Evolutionary conservation across 2,888 invertebrate genomes (phyloP), one percentile per base, ranked within the genome.

Genomic region (Geotrupes spiniger): DNA sequence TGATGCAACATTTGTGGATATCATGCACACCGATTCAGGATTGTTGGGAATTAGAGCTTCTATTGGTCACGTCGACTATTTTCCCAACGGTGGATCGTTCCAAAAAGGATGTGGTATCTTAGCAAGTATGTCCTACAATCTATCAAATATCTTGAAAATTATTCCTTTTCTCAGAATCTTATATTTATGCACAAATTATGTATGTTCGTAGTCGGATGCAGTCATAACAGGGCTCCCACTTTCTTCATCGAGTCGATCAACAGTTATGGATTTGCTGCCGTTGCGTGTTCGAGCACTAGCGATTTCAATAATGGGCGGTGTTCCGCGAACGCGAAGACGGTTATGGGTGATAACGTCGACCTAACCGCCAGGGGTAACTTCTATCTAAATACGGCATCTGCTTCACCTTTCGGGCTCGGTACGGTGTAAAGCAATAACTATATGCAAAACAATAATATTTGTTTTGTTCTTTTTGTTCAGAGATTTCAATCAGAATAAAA

Each of bases 41-140:
- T 70, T 80, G 11, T 72, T 79, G 25, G 85, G 86, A 0, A 81
- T 81, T 58, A 58, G 63, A 11, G 59, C 64, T 27, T 76, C 83
- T n/a, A 74, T 83, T 15, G 87, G 87, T 0, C 79, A 84, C 63
- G 81, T 74, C 0, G 87, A 87, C 65, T 87, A 85, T 64, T 87
- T 83, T 69, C 86, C 86, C 0, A 86, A 87, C 62, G 78, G 79
- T 6, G 87, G 87, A 0, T n/a, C n/a, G n/a, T n/a, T n/a, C n/a
- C 87, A 87, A 60, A 85, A 85, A 0, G 85, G 85, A 1, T 85
- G 85, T 63, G 71, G 17, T 42, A 26, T 12, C 5, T 14, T 42
- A 4, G 29, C 41, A 8, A 12, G 42, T 36, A 47, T 25, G 29
- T 25, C 12, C 1, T 8, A 1, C 29, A 11, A 4, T 4, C 11